Evolutionary conservation across 2,888 invertebrate species (phyloP).

Genomic region (Cacoxenus indagator): DNA sequence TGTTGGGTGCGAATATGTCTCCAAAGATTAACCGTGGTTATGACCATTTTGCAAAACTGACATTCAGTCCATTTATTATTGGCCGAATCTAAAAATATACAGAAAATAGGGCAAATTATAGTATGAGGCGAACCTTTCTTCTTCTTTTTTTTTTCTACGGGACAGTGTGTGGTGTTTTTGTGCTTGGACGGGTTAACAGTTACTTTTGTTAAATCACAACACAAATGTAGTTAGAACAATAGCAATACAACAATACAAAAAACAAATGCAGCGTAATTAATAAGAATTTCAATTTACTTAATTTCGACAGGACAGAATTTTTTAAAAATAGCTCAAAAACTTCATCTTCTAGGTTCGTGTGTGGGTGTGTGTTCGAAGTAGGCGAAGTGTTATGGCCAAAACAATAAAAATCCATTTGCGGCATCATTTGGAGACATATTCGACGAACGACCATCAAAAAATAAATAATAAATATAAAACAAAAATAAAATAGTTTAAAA

Average conservation of each 20-base stretch:
- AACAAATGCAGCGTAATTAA: not conserved
- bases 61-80: slow-evolving; percentile 72
- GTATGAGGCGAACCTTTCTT: slow-evolving; percentile 16
- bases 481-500: slow-evolving; percentile 2
- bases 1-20: slow-evolving; percentile 72
- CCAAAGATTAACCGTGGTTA: slow-evolving; percentile 72
- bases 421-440: slow-evolving; percentile 70
- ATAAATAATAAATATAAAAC: slow-evolving; percentile 10
- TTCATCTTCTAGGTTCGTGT: not conserved
- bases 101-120: slow-evolving; percentile 53
- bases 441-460: slow-evolving; percentile 41
- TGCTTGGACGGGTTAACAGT: not conserved
- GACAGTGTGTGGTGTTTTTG: not conserved
- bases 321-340: not conserved
- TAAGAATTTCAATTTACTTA: not conserved
- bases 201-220: too few species aligned
- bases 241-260: not conserved
- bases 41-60: slow-evolving; percentile 72
- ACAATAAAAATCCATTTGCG: slow-evolving; percentile 22
- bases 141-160: slow-evolving; percentile 20
- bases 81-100: slow-evolving; percentile 71
- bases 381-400: not conserved
- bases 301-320: not conserved
- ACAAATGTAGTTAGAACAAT: slow-evolving; percentile 1
- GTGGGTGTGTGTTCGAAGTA: not conserved